Evolutionary conservation across 2,888 invertebrate genomes (phyloP).

Genomic region (Epistrophe eligans): DNA sequence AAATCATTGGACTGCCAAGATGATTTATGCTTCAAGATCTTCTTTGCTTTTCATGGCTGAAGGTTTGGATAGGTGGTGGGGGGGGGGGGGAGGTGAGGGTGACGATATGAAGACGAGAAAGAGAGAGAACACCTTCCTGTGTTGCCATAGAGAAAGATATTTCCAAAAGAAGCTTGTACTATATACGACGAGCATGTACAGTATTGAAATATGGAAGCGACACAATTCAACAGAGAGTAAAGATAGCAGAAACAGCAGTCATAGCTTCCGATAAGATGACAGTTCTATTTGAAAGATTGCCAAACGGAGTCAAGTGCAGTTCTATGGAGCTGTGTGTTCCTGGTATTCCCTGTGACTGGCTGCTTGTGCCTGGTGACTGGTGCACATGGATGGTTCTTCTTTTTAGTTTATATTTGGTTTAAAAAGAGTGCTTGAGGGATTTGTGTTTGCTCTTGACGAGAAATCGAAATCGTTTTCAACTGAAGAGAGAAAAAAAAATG

Average conservation of each 20-base stretch:
- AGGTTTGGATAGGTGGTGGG: too few species aligned
- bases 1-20: constrained; percentile 64
- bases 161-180: constrained; percentile 6
- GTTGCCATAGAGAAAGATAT: neutral
- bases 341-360: too few species aligned
- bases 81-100: neutral
- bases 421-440: constrained; percentile 34
- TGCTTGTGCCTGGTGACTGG: too few species aligned
- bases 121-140: neutral
- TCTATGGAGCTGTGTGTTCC: too few species aligned
- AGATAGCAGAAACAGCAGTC: constrained; percentile 63
- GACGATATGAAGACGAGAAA: neutral
- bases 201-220: constrained; percentile 42
- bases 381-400: constrained; percentile 22
- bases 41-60: constrained; percentile 22
- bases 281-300: constrained; percentile 73
- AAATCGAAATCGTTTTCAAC: constrained; percentile 23
- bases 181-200: neutral
- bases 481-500: constrained; percentile 12
- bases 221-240: constrained; percentile 46
- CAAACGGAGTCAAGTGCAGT: constrained; percentile 76
- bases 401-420: constrained; percentile 10
- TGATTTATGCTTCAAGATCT: constrained; percentile 65
- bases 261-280: constrained; percentile 70
- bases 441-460: constrained; percentile 27